Evolutionary conservation across 2,113 vertebrate genomes (phyloP), one percentile per base, ranked within the genome.

Genomic region (Andinoacara biseriatus): DNA sequence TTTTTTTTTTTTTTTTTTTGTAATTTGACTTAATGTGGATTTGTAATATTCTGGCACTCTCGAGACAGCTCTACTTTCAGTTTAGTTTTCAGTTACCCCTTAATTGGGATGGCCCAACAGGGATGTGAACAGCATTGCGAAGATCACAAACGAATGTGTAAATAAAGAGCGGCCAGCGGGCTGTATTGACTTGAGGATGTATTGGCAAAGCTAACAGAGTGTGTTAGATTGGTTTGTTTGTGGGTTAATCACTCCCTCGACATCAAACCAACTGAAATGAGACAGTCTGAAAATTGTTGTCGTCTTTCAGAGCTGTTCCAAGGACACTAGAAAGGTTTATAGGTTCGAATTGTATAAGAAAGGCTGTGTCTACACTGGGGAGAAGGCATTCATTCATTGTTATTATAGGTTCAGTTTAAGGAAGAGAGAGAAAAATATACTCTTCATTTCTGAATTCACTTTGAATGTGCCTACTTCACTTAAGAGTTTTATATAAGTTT

Each of bases 81-180:
- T 75, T 74, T 54, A 15, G 7, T 86, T 80, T 78, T 62, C 80
- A 63, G 62, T 87, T 61, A 74, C 3, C 33, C 49, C 35, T 63
- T 83, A 90, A 93, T 90, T 88, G 86, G 60, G 59, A 74, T 74
- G 60, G 65, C 84, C 79, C 76, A 80, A 62, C 35, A 80, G 69
- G 86, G 72, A 87, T 72, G 40, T 76, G 74, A 88, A 83, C 61
- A 76, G 61, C 63, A 85, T 84, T 67, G 90, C 54, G 38, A 81
- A 78, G 76, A 77, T 76, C 76, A 29, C 58, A 88, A 89, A 92
- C 87, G 80, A 89, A 93, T 83, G 76, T 89, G 79, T 92, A 87
- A 91, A 90, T 91, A 89, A 93, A 88, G 81, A 78, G n/a, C 10
- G 17, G 9, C 33, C 80, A 62, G 26, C 24, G 22, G 58, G 81